Conservation (phyloP, 2,888 invertebrate genomes). For the Phaonia tiefii region DNA sequence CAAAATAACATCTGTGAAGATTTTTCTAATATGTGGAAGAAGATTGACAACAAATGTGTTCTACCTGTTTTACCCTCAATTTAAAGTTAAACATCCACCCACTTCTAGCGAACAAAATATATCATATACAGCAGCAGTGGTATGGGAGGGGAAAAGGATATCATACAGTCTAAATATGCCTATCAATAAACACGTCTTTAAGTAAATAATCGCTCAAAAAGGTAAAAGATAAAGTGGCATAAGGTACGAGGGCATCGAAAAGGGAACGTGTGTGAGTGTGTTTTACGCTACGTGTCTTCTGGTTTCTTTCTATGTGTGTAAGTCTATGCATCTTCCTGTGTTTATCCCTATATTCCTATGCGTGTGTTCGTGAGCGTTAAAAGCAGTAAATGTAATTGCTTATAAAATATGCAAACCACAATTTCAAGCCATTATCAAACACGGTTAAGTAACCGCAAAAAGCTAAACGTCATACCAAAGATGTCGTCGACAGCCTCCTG, state of each 20-base stretch:
- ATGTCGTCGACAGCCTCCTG: background rate
- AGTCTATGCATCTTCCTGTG: background rate
- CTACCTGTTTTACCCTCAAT: no score
- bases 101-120: no score
- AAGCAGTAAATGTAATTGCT: constrained; percentile 75
- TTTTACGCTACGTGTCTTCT: background rate
- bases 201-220: constrained; percentile 16
- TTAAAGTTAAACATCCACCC: no score
- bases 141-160: constrained; percentile 2
- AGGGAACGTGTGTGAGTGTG: background rate
- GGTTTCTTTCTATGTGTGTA: constrained; percentile 9
- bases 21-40: background rate
- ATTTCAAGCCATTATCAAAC: constrained; percentile 64
- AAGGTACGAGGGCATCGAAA: constrained; percentile 17
- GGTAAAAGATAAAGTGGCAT: background rate
- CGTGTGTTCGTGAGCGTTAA: background rate
- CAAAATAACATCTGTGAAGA: constrained; percentile 22
- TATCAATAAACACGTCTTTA: constrained; percentile 57
- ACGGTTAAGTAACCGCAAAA: constrained; percentile 55
- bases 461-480: background rate
- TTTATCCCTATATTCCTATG: background rate
- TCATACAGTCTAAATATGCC: constrained; percentile 12
- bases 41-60: no score
- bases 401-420: constrained; percentile 76
- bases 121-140: no score